Percentiles rank a stretch among this genome's conserved stretches.
phyloP scores from a whole-genome alignment of 1,140 invertebrate species.

The Drosophila bocqueti region DNA sequence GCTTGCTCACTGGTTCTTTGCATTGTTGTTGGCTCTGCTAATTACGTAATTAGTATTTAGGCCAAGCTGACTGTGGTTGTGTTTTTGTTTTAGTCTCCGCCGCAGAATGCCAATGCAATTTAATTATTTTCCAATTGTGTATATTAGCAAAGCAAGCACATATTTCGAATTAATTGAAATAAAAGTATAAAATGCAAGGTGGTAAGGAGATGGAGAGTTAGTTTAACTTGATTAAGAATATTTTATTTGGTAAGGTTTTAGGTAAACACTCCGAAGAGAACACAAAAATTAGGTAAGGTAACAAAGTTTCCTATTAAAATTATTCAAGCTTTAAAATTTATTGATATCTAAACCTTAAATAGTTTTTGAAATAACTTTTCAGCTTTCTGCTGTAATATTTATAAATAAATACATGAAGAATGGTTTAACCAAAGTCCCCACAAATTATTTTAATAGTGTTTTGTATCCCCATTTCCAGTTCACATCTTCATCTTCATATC shows the following conservation, averaged over 20 bases:
- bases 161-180: not conserved
- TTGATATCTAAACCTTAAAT: too few species aligned
- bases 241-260: not conserved
- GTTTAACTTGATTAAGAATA: not conserved
- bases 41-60: slow-evolving; percentile 66
- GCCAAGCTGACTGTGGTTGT: slow-evolving; percentile 16
- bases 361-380: too few species aligned
- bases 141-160: not conserved
- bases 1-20: slow-evolving; percentile 14
- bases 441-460: not conserved
- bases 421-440: too few species aligned
- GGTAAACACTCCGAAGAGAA: too few species aligned
- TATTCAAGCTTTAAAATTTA: too few species aligned
- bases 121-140: slow-evolving; percentile 8
- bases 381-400: too few species aligned
- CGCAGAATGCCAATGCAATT: slow-evolving; percentile 11
- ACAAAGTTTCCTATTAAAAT: too few species aligned
- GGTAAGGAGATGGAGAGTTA: too few species aligned
- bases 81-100: slow-evolving; percentile 8
- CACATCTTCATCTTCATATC: too few species aligned
- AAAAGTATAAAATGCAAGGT: not conserved
- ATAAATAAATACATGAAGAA: too few species aligned
- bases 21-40: slow-evolving; percentile 52
- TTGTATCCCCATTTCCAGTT: not conserved
- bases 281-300: too few species aligned